Evolutionary conservation across 1,140 invertebrate species (phyloP), one percentile per base, ranked within the genome.

Genomic region (Bombus polaris): DNA sequence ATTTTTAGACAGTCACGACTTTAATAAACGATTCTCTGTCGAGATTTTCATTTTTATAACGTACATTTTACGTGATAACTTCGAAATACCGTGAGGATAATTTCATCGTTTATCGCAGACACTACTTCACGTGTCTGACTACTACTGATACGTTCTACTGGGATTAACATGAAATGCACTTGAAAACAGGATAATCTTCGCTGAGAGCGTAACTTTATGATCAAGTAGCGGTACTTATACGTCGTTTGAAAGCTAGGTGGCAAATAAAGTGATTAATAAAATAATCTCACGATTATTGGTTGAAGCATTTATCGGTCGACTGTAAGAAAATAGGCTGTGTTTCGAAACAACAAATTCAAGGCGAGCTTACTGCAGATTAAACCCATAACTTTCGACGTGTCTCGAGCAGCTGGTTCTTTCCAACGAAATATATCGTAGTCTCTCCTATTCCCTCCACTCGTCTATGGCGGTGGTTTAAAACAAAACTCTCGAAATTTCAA

Each of bases 401-500:
- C 85, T 77, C 80, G 81, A 83, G 85, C 85, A 86, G 85, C 85
- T 68, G 85, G 80, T 86, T 81, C 84, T 85, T 85, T 81, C 84
- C 84, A 59, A 81, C 85, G 80, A 86, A 83, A 83, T 86, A 83
- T 83, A 76, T 77, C 80, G 78, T 53, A 81, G 78, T 32, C 84
- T 85, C 78, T 73, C 47, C 70, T 59, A 75, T 85, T 73, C 70
- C 84, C 59, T 59, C 59, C 84, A 70, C 84, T 85, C 71, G 84
- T 85, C 80, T 68, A 71, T 53, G 53, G 25, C 37, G 47, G 62
- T 28, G 42, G 84, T 44, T 81, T 81, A 81, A 81, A 81, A 75
- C 79, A 74, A 85, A 85, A 85, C 79, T 85, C 79, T n/a, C 44
- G 71, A 81, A 75, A 85, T 81, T 81, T 81, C 83, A 81, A 81